These are phyloP conservation scores for Pseudorhombus dupliciocellatus DNA, from an alignment of 2,113 vertebrate species.

Conservation along the genomic window DNA sequence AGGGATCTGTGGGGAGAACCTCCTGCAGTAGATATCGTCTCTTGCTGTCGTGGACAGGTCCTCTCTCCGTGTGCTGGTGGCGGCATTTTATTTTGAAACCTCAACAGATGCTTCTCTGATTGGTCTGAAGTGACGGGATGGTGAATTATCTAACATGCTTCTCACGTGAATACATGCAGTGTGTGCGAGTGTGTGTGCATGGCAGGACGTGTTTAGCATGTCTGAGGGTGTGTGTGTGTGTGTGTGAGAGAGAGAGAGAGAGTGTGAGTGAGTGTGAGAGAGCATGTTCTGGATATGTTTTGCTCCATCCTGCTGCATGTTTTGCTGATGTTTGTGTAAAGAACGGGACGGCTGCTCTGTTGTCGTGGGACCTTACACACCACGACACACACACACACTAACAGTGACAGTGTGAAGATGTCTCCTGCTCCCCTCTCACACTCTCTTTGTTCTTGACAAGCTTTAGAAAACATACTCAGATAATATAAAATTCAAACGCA, in stretches of 20 bases:
- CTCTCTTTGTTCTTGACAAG: too few relatives aligned
- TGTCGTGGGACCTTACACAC: not conserved
- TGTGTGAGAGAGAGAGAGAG: conserved; percentile 22
- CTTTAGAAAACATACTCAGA: too few relatives aligned
- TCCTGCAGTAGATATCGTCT: conserved; percentile 46
- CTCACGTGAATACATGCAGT: conserved; percentile 1
- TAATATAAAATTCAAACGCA: too few relatives aligned
- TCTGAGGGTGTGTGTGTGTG: conserved; percentile 32
- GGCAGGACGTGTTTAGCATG: conserved; percentile 34
- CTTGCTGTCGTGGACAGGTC: conserved; percentile 42
- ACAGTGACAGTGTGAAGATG: too few relatives aligned
- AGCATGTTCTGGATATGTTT: conserved; percentile 28
- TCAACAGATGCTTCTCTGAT: conserved; percentile 24
- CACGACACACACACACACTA: not conserved
- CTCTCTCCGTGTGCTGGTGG: conserved; percentile 50
- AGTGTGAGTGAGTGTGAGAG: conserved; percentile 43
- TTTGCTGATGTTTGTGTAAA: conserved; percentile 48
- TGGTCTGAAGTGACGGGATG: conserved; percentile 12
- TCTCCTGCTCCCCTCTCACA: too few relatives aligned
- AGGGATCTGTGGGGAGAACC: not conserved
- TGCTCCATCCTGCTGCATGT: conserved; percentile 64
- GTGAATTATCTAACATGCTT: conserved; percentile 42
- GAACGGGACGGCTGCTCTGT: conserved; percentile 38
- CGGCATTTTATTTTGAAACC: conserved; percentile 25
- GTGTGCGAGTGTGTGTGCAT: conserved; percentile 30